Evolutionary conservation across 1,140 invertebrate species (phyloP), one percentile per base, ranked within the genome.

Genomic region (Cydia strobilella): DNA sequence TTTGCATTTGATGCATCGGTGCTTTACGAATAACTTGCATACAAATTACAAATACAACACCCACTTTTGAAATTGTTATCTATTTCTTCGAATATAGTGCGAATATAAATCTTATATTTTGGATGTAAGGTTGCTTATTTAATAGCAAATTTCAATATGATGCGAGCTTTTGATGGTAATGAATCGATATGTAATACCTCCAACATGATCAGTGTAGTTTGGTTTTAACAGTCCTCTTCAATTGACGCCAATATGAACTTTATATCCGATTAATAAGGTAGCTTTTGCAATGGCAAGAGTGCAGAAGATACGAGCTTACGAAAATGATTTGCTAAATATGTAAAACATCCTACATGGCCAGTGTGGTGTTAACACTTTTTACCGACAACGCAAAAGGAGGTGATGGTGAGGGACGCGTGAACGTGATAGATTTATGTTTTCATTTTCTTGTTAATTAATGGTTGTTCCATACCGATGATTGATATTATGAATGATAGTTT

Each of bases 361-460:
- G 54, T 59, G 20, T 59, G 18, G 54, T 59, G 54, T 59, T 59
- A 59, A n/a, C 54, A 23, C 7, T 59, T 59, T 59, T 59, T 59
- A 59, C 54, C 54, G 54, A 59, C 54, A 12, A 59, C 54, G 54
- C 54, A 59, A 59, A 59, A 59, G 54, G 54, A 59, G 20, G 20
- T 59, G 20, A 59, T 23, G 54, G 54, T 12, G 54, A 18, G 51
- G n/a, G 18, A 23, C 18, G 54, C 20, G 54, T 59, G 54, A 59
- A 59, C 54, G 23, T 23, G 54, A 12, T 23, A 59, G 54, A 59
- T 59, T 59, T 59, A 23, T 59, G 54, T 59, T 59, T 59, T 59
- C 23, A 59, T 23, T 59, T 59, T 10, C 54, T 59, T 59, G 18
- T 59, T 59, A 20, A 59, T 59, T 59, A 23, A 12, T 18, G n/a